Base-by-base conservation (phyloP, 2,797 vertebrate genomes). In the Hirundo rustica region DNA sequence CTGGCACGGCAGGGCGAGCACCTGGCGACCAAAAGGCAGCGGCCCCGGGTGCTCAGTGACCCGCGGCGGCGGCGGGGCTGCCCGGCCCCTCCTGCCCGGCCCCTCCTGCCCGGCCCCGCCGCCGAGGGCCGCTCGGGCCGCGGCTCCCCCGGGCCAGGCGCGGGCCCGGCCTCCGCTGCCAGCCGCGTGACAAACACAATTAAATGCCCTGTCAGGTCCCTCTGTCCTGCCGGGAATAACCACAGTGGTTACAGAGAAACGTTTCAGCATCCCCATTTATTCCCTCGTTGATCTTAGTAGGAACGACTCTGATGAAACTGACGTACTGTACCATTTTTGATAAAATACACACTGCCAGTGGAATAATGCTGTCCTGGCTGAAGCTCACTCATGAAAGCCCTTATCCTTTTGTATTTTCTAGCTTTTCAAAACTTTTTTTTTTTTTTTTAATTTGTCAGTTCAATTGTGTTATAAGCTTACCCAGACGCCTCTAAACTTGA, bases 391-490 rank as follows among this genome's bases (percentile, higher is more conserved):
- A 48, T 92, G 77, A 88, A 94, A 96, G 67, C 61, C 80, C 81
- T 91, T 91, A 89, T 66, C 45, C 92, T 94, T 97, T 96, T 95
- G 60, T 96, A 96, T 97, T 93, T 96, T 95, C 93, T 94, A 91
- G 88, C 75, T 95, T 96, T 96, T 97, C 96, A 96, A 97, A 97
- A 97, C 85, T 95, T 93, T 86, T 82, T 77, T 79, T 12, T 12
- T n/a, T 58, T 29, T 5, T 71, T 77, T 36, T 36, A 36, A 92
- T 97, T 98, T 98, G 89, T 97, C 97, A 95, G 94, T 95, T 96
- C 97, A 97, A 97, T 97, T 97, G 86, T 94, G 75, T 97, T 97
- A 96, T 96, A 94, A 96, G 85, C 95, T 97, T 95, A 93, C 89
- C 92, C 82, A 93, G 94, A 92, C 19, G 81, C 92, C 94, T 96